Percentiles rank a stretch among this genome's conserved stretches.
Evolutionary conservation across 2,888 invertebrate species (phyloP).

Genomic region (Sinodicranocentrus sp.): DNA sequence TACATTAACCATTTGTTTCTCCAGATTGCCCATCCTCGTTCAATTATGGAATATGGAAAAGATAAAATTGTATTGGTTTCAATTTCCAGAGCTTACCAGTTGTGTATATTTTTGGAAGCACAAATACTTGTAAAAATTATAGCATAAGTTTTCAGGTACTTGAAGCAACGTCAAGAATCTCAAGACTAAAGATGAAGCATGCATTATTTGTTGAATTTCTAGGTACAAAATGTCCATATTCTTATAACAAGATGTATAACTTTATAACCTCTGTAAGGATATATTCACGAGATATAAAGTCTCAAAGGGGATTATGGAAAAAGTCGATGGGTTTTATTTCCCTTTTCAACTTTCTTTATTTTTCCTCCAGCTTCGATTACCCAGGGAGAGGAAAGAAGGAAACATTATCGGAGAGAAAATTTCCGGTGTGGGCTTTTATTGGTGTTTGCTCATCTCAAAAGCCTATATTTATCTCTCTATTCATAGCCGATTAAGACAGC

Average conservation of each 20-base stretch:
- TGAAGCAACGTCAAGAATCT: too few species aligned
- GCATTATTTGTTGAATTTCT: too few species aligned
- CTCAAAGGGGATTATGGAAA: conserved; percentile 67
- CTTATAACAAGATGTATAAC: too few species aligned
- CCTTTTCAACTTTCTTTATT: conserved; percentile 23
- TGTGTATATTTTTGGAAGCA: too few species aligned
- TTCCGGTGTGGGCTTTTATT: conserved; percentile 41
- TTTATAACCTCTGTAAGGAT: too few species aligned
- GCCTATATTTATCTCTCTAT: conserved; percentile 6
- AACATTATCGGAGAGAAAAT: conserved; percentile 28
- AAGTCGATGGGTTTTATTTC: conserved; percentile 68
- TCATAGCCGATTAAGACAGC: not conserved
- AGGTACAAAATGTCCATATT: too few species aligned
- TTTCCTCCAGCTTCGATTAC: conserved; percentile 37
- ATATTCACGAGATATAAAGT: conserved; percentile 54
- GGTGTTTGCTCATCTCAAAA: conserved; percentile 26
- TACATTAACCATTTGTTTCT: conserved; percentile 6
- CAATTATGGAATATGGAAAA: conserved; percentile 4
- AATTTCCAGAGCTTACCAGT: not conserved
- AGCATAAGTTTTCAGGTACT: too few species aligned
- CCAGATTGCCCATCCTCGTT: conserved; percentile 33
- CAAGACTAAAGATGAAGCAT: too few species aligned
- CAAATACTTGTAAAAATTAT: too few species aligned
- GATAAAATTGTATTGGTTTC: too few species aligned
- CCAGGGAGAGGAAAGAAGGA: conserved; percentile 23